Conservation (phyloP, 2,797 vertebrate species). For the Coregonus sp. region DNA sequence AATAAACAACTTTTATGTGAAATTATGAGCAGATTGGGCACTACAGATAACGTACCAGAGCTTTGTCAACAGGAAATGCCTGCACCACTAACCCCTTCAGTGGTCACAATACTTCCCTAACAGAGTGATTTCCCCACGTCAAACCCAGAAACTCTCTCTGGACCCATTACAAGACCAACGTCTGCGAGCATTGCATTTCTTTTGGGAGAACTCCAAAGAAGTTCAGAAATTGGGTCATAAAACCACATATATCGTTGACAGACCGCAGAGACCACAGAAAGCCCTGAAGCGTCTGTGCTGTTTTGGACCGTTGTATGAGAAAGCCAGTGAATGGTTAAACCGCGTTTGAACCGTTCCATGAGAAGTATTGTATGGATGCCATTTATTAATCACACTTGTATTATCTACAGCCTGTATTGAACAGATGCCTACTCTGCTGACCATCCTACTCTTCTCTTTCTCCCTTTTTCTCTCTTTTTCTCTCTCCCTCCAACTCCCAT, state of each 20-base stretch:
- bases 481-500: conserved; percentile 16
- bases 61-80: not conserved
- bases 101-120: conserved; percentile 23
- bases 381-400: not conserved
- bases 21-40: not conserved
- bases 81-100: conserved; percentile 16
- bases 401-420: too few species aligned
- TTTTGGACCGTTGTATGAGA: not conserved
- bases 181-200: not conserved
- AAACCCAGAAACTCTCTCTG: conserved; percentile 9
- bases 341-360: not conserved
- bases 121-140: not conserved
- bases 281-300: not conserved
- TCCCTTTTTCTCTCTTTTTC: conserved; percentile 37
- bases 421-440: not conserved
- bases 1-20: not conserved
- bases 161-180: not conserved
- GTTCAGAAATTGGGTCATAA: not conserved
- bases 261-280: not conserved
- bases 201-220: not conserved
- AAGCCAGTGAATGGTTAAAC: not conserved
- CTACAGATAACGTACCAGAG: not conserved
- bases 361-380: not conserved
- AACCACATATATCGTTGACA: not conserved
- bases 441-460: not conserved